These are phyloP conservation scores for Sceloporus tristichus DNA, from an alignment of 2,113 vertebrate genomes.

Conservation along the genomic window DNA sequence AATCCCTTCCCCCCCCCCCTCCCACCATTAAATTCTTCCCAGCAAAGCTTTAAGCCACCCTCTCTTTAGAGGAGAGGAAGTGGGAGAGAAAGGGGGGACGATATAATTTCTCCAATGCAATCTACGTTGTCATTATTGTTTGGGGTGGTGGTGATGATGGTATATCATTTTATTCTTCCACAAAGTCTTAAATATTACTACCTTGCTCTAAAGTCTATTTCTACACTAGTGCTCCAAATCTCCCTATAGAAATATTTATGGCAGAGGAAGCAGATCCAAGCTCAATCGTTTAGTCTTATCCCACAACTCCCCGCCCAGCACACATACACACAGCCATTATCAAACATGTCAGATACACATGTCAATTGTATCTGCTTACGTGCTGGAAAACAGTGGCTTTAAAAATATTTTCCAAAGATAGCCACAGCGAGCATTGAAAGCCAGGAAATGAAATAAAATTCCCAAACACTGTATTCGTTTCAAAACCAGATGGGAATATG, in stretches of 20 bases:
- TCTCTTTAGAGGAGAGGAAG: background rate
- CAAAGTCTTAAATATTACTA: background rate
- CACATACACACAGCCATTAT: background rate
- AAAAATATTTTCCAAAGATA: constrained; percentile 22
- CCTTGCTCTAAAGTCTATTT: background rate
- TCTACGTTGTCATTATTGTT: background rate
- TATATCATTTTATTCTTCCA: constrained; percentile 42
- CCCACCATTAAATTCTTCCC: constrained; percentile 41
- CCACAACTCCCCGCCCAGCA: background rate
- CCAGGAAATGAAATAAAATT: background rate
- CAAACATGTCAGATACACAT: background rate
- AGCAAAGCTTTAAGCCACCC: constrained; percentile 12
- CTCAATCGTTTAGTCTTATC: constrained; percentile 23
- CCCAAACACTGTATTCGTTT: constrained; percentile 1
- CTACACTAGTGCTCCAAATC: background rate
- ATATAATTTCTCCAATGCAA: constrained; percentile 23
- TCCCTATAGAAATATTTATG: background rate
- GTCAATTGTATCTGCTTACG: background rate
- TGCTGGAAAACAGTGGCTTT: background rate
- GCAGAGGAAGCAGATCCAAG: background rate
- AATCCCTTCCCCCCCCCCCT: constrained; percentile 9
- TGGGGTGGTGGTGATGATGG: background rate
- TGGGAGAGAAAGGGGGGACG: background rate
- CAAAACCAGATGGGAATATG: background rate
- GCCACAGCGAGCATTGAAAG: fast-evolving